Evolutionary conservation across 2,888 invertebrate species (phyloP).

Genomic region (Caenorhabditis wallacei): DNA sequence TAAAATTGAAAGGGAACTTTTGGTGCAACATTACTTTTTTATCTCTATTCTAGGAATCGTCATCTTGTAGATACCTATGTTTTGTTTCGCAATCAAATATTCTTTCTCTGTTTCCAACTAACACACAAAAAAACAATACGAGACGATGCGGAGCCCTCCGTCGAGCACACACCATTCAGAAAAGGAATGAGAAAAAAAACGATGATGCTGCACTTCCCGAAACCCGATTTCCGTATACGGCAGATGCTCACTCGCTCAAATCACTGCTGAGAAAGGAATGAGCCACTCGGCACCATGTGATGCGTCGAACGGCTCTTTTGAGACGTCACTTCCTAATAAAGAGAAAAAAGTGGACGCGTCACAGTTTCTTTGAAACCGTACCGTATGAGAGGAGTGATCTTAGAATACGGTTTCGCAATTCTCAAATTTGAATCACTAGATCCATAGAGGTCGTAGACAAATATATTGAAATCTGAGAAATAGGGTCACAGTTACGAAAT

Average conservation of each 20-base stretch:
- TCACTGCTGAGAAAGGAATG: not conserved
- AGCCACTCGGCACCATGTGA: constrained; percentile 50
- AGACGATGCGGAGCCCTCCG: constrained; percentile 60
- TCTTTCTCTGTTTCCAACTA: not conserved
- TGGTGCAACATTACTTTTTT: too few species aligned
- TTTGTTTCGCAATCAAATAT: constrained; percentile 34
- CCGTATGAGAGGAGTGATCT: not conserved
- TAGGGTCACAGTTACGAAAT: not conserved
- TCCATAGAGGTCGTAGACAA: too few species aligned
- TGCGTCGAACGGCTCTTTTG: constrained; percentile 26
- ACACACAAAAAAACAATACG: constrained; percentile 52
- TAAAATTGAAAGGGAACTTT: constrained; percentile 7
- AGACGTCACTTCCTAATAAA: constrained; percentile 58
- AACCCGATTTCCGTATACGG: constrained; percentile 66
- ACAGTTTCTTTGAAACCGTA: not conserved
- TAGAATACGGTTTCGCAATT: not conserved
- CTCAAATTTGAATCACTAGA: not conserved
- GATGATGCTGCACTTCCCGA: constrained; percentile 49
- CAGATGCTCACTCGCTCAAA: constrained; percentile 22
- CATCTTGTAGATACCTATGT: constrained; percentile 9
- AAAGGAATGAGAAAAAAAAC: constrained; percentile 2
- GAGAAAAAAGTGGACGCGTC: constrained; percentile 50
- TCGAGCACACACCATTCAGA: constrained; percentile 54
- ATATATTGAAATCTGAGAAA: not conserved
- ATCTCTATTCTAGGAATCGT: constrained; percentile 15